These are phyloP conservation scores for Auanema sp. DNA, from an alignment of 2,888 invertebrate genomes.

Conservation along the genomic window DNA sequence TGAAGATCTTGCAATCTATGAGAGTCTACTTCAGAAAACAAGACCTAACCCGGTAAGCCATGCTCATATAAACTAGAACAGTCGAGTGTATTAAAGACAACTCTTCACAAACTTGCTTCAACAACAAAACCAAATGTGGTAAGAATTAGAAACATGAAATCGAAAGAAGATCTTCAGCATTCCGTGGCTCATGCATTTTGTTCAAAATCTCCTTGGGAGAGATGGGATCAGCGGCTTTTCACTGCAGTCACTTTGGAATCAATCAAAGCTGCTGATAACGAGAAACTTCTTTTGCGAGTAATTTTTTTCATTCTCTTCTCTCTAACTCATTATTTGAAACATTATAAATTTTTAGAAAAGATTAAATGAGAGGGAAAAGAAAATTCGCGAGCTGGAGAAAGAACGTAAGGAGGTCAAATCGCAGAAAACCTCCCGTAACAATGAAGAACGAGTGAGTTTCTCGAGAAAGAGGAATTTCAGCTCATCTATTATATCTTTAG, in stretches of 20 bases:
- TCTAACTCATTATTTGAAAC: neutral
- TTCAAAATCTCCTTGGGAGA: conserved; percentile 16
- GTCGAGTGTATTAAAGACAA: too few species aligned
- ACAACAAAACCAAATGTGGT: too few species aligned
- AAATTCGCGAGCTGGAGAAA: conserved; percentile 35
- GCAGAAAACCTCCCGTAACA: conserved; percentile 4
- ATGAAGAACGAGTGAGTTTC: neutral
- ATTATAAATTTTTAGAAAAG: conserved; percentile 24
- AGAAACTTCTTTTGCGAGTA: conserved; percentile 32
- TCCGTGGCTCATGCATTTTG: too few species aligned
- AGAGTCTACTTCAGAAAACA: too few species aligned
- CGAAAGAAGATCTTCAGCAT: too few species aligned
- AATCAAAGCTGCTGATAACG: conserved; percentile 33
- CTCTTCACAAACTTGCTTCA: too few species aligned
- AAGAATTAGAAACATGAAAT: too few species aligned
- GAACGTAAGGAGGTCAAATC: conserved; percentile 15
- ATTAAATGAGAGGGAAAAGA: conserved; percentile 32
- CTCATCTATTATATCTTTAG: neutral
- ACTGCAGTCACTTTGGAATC: conserved; percentile 42
- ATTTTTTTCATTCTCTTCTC: neutral
- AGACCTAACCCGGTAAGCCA: too few species aligned
- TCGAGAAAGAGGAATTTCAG: neutral
- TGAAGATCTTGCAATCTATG: too few species aligned
- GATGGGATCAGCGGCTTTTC: conserved; percentile 33
- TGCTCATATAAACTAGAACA: too few species aligned